phyloP scores from a whole-genome alignment of 2,888 invertebrate genomes.

The Escarpia spicata region DNA sequence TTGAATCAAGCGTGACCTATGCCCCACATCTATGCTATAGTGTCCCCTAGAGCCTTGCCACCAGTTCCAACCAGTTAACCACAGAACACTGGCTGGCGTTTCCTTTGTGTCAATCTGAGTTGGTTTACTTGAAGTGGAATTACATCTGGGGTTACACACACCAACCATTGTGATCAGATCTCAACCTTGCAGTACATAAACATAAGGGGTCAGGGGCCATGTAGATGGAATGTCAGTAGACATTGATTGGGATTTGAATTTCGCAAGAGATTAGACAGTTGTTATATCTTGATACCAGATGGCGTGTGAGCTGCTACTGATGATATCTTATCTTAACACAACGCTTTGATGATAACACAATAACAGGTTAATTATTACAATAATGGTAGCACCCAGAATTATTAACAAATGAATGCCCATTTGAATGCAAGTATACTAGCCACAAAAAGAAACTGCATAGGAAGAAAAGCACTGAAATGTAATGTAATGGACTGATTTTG shows the following conservation, averaged over 20 bases:
- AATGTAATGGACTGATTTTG: too few relatives aligned
- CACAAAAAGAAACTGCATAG: too few relatives aligned
- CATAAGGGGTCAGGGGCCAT: neutral
- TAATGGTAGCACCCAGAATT: too few relatives aligned
- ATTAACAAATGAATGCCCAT: too few relatives aligned
- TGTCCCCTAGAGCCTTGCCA: neutral
- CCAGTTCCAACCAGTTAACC: neutral
- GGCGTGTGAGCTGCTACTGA: too few relatives aligned
- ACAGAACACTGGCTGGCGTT: neutral
- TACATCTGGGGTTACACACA: neutral
- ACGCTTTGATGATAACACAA: neutral
- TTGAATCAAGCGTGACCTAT: slow-evolving; percentile 3
- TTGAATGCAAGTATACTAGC: too few relatives aligned
- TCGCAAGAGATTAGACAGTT: neutral
- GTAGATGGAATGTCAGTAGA: neutral
- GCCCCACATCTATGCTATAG: neutral
- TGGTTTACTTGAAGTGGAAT: neutral
- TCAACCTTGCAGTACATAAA: neutral
- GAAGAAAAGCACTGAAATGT: too few relatives aligned
- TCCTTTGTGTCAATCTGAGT: neutral
- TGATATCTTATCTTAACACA: neutral
- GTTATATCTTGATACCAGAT: too few relatives aligned
- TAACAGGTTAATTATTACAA: neutral
- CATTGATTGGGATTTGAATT: neutral
- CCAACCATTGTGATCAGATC: neutral